These are phyloP conservation scores for Oryzias sinensis DNA, from an alignment of 2,797 vertebrate genomes.

Conservation along the genomic window DNA sequence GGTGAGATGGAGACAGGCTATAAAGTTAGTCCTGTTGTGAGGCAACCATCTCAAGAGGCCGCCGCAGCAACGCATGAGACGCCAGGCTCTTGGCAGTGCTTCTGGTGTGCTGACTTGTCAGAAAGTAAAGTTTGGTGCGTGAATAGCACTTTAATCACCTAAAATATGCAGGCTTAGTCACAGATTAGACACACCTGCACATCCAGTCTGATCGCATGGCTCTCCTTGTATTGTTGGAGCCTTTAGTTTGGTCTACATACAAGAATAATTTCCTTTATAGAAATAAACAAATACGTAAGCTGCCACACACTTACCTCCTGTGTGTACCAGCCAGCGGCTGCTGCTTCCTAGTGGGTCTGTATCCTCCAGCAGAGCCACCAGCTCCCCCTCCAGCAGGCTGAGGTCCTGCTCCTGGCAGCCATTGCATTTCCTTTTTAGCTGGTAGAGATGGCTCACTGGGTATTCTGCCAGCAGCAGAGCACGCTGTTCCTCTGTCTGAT, in stretches of 20 bases:
- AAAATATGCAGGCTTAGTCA: slow-evolving; percentile 28
- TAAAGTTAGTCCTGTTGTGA: slow-evolving; percentile 60
- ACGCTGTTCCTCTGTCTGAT: slow-evolving; percentile 86
- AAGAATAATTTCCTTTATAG: slow-evolving; percentile 4
- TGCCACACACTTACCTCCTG: slow-evolving; percentile 83
- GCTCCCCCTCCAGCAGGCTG: slow-evolving; percentile 89
- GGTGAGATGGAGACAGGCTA: slow-evolving; percentile 50
- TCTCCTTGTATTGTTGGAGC: slow-evolving; percentile 11
- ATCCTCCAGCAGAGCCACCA: slow-evolving; percentile 90
- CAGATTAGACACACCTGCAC: slow-evolving; percentile 20
- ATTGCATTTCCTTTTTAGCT: slow-evolving; percentile 95
- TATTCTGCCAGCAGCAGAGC: slow-evolving; percentile 80
- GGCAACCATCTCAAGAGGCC: slow-evolving; percentile 67
- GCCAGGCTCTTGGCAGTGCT: slow-evolving; percentile 48
- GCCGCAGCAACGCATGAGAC: slow-evolving; percentile 52
- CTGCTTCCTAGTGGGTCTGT: slow-evolving; percentile 89
- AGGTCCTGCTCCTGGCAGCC: slow-evolving; percentile 92
- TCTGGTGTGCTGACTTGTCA: slow-evolving; percentile 46
- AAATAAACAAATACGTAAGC: slow-evolving; percentile 16
- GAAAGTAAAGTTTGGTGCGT: slow-evolving; percentile 56
- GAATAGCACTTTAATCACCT: slow-evolving; percentile 17
- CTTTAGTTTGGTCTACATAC: neutral
- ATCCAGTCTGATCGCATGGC: slow-evolving; percentile 35
- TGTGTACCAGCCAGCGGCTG: slow-evolving; percentile 93
- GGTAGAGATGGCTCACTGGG: slow-evolving; percentile 77